phyloP scores from a whole-genome alignment of 2,888 invertebrate genomes.

The Labia minor region DNA sequence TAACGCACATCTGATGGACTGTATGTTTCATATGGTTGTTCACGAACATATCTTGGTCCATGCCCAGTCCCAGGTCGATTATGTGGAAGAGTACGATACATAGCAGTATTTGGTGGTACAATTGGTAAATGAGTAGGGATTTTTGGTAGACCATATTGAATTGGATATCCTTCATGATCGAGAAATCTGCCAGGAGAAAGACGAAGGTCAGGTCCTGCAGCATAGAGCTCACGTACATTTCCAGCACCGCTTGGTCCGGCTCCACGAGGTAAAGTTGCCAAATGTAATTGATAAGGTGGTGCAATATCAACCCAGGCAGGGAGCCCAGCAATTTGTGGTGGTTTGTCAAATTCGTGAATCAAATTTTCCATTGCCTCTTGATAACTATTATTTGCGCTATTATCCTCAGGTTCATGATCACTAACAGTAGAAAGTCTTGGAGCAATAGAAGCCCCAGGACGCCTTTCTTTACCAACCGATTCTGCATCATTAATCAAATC shows the following conservation, averaged over 20 bases:
- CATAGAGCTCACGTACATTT: constrained; percentile 44
- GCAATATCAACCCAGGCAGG: constrained; percentile 16
- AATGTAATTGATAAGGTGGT: constrained; percentile 33
- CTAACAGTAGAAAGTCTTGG: constrained; percentile 16
- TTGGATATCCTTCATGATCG: constrained; percentile 67
- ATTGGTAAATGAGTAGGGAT: constrained; percentile 36
- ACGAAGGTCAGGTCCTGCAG: constrained; percentile 55
- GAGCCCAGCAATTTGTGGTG: not conserved
- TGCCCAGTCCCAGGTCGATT: constrained; percentile 43
- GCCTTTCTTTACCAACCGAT: constrained; percentile 43
- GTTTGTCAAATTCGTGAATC: constrained; percentile 29
- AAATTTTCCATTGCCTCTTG: constrained; percentile 33
- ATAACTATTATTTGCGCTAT: constrained; percentile 30
- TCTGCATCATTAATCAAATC: constrained; percentile 70
- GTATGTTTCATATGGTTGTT: constrained; percentile 35
- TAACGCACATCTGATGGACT: constrained; percentile 52
- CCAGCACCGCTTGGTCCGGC: constrained; percentile 36
- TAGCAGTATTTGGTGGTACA: constrained; percentile 31
- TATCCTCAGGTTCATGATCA: constrained; percentile 31
- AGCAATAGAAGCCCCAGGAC: constrained; percentile 28
- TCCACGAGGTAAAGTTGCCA: constrained; percentile 40
- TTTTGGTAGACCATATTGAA: constrained; percentile 65
- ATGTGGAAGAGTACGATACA: constrained; percentile 68
- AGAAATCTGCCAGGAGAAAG: constrained; percentile 61
- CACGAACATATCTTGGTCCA: not conserved